These are phyloP conservation scores for Malacoraja senta DNA, from an alignment of 2,797 vertebrate species.

Conservation along the genomic window DNA sequence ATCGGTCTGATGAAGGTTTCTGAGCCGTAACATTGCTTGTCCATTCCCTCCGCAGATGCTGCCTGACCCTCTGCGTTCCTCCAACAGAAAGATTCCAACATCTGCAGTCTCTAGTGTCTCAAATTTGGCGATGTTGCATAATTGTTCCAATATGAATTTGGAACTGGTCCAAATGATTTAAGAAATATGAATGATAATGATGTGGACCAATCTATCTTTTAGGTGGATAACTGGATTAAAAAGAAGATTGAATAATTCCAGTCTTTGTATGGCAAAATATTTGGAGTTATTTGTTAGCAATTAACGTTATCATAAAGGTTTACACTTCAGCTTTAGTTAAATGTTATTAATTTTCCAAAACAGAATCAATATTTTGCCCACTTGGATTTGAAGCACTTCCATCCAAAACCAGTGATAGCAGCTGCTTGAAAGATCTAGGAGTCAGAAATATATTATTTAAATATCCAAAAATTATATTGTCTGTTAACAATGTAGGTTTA, in stretches of 20 bases:
- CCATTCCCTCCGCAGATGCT: too few relatives aligned
- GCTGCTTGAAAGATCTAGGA: background rate
- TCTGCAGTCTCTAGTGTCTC: too few relatives aligned
- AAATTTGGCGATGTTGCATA: background rate
- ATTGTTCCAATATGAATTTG: slow-evolving; percentile 5
- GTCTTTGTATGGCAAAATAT: background rate
- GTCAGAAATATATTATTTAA: background rate
- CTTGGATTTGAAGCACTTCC: background rate
- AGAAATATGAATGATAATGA: background rate
- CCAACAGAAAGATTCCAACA: too few relatives aligned
- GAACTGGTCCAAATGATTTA: slow-evolving; percentile 10
- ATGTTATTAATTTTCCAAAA: background rate
- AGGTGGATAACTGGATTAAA: background rate
- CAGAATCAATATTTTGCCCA: background rate
- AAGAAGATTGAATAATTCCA: background rate
- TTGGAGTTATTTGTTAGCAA: background rate
- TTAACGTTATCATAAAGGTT: background rate
- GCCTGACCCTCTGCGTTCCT: too few relatives aligned
- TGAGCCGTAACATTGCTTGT: too few relatives aligned
- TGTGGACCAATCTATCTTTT: background rate
- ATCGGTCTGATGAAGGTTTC: too few relatives aligned
- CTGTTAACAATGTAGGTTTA: background rate
- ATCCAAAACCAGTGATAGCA: background rate
- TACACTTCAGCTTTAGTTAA: background rate
- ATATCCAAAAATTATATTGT: background rate